These are phyloP conservation scores for Heliangelus exortis DNA, from an alignment of 2,797 vertebrate species.

Conservation along the genomic window DNA sequence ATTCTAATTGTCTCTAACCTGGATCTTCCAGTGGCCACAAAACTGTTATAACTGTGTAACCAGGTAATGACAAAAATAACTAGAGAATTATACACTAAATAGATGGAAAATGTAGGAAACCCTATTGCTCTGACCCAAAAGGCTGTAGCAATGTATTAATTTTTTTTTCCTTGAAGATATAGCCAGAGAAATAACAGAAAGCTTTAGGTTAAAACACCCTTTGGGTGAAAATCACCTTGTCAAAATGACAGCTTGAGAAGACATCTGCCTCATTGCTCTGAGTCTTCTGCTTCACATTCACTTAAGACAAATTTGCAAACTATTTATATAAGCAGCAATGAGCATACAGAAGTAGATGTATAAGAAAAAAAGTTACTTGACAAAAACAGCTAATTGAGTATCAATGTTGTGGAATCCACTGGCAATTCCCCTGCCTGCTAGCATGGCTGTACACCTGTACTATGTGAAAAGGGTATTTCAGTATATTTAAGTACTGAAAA, in stretches of 20 bases:
- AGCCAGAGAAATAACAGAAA: background rate
- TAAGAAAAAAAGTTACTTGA: background rate
- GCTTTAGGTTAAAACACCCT: slow-evolving; percentile 36
- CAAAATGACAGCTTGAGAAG: slow-evolving; percentile 68
- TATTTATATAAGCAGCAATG: background rate
- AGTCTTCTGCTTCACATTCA: slow-evolving; percentile 63
- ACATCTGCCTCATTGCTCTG: slow-evolving; percentile 50
- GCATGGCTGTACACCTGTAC: background rate
- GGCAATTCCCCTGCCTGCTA: background rate
- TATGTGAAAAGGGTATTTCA: background rate
- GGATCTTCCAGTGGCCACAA: background rate
- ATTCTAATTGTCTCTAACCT: background rate
- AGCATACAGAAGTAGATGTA: background rate
- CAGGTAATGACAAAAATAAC: background rate
- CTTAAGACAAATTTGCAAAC: slow-evolving; percentile 48
- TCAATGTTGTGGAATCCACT: background rate
- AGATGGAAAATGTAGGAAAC: background rate
- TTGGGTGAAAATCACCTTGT: slow-evolving; percentile 65
- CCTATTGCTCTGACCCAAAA: background rate
- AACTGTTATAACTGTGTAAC: background rate
- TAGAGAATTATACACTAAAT: background rate
- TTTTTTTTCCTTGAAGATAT: background rate
- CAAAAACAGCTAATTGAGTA: background rate
- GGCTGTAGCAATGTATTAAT: background rate
- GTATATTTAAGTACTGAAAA: background rate